Conservation (phyloP, 1,140 invertebrate species). For the Lucilia sericata region DNA sequence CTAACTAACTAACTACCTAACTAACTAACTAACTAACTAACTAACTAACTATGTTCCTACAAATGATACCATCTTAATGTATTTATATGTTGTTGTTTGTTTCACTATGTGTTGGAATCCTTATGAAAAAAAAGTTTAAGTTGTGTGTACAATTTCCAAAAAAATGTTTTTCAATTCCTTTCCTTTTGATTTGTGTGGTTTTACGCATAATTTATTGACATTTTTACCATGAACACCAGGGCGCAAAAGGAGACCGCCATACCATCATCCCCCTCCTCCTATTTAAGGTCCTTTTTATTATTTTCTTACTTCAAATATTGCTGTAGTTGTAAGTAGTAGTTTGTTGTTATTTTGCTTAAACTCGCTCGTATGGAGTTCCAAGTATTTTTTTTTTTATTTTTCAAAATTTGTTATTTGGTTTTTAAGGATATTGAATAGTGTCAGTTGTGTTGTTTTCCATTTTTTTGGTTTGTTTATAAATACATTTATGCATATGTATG, state of each 20-base stretch:
- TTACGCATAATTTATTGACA: constrained; percentile 43
- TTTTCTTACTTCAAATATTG: background rate
- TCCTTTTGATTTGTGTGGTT: constrained; percentile 41
- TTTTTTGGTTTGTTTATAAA: background rate
- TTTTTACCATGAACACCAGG: constrained; percentile 41
- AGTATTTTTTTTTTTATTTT: constrained; percentile 21
- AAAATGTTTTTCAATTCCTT: constrained; percentile 39
- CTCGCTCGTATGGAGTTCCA: background rate
- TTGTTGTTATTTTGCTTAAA: constrained; percentile 22
- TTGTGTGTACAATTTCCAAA: constrained; percentile 29
- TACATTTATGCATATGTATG: background rate
- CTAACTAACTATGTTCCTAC: no score
- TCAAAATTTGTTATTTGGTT: background rate
- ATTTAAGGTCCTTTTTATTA: background rate
- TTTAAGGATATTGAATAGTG: background rate
- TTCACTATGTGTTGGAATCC: background rate
- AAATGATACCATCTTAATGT: background rate
- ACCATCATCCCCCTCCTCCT: background rate
- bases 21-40: no score
- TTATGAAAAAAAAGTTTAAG: constrained; percentile 4
- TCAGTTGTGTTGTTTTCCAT: constrained; percentile 20
- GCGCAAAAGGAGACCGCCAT: background rate
- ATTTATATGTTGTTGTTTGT: background rate
- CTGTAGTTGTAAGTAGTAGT: background rate
- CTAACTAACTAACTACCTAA: no score